Evolutionary conservation across 1,140 invertebrate genomes (phyloP).

Genomic region (Rhopalosiphum maidis): DNA sequence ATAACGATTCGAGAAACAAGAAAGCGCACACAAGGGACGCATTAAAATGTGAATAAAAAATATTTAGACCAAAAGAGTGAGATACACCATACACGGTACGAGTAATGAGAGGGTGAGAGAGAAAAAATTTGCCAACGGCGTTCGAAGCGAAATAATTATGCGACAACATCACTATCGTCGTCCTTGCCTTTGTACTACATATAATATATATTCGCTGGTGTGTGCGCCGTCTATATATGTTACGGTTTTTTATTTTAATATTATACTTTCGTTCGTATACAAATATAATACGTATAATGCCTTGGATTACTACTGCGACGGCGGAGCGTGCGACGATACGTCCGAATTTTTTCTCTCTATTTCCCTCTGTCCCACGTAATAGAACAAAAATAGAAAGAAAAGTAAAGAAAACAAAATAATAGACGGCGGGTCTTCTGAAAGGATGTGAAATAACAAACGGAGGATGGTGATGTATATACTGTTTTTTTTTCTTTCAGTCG

Average conservation of each 20-base stretch:
- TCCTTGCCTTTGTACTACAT: neutral
- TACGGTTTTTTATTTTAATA: neutral
- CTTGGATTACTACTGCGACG: neutral
- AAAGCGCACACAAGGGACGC: neutral
- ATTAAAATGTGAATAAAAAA: neutral
- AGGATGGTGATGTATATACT: neutral
- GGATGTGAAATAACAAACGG: neutral
- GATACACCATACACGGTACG: neutral
- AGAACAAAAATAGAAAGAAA: neutral
- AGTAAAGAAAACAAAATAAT: neutral
- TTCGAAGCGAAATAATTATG: constrained; percentile 12
- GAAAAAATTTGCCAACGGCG: neutral
- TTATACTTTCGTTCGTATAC: neutral
- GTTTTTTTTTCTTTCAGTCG: neutral
- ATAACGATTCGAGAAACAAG: neutral
- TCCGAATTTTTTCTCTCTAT: neutral
- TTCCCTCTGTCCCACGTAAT: neutral
- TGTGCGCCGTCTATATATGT: neutral
- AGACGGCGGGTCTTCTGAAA: neutral
- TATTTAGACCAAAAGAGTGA: neutral
- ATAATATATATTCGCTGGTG: neutral
- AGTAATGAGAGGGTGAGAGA: neutral
- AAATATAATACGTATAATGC: neutral
- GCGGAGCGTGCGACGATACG: neutral
- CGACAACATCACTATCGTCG: neutral